These are phyloP conservation scores for Hemistola chrysoprasaria DNA, from an alignment of 2,888 invertebrate species.

Conservation along the genomic window DNA sequence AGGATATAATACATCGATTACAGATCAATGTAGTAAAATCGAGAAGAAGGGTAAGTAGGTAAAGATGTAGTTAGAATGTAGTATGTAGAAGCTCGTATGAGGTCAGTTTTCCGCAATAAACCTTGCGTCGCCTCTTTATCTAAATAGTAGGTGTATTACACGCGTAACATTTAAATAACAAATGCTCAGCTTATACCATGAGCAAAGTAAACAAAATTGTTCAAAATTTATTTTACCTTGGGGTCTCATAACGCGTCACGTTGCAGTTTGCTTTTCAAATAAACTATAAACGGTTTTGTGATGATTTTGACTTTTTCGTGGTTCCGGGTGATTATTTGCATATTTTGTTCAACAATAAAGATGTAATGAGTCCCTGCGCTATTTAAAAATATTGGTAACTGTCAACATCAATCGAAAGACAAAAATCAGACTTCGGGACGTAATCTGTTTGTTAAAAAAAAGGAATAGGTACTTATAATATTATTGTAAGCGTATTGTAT, in stretches of 20 bases:
- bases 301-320: slow-evolving; percentile 20
- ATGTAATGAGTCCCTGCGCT: no score
- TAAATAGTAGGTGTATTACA: slow-evolving; percentile 7
- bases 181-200: slow-evolving; percentile 17
- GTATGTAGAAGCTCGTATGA: not conserved
- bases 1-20: no score
- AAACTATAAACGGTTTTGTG: slow-evolving; percentile 16
- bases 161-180: slow-evolving; percentile 13
- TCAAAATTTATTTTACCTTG: slow-evolving; percentile 27
- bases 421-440: not conserved
- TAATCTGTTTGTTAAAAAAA: not conserved
- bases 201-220: slow-evolving; percentile 20
- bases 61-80: no score
- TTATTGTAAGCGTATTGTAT: slow-evolving; percentile 38
- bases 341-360: slow-evolving; percentile 2
- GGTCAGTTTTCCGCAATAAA: slow-evolving; percentile 8
- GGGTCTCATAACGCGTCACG: slow-evolving; percentile 14
- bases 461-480: slow-evolving; percentile 20
- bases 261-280: slow-evolving; percentile 28
- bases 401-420: no score
- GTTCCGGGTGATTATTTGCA: slow-evolving; percentile 21
- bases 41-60: no score
- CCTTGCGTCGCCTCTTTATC: slow-evolving; percentile 16
- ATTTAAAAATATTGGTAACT: no score
- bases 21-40: no score